Evolutionary conservation across 2,888 invertebrate species (phyloP).

Genomic region (Epinotia bilunana): DNA sequence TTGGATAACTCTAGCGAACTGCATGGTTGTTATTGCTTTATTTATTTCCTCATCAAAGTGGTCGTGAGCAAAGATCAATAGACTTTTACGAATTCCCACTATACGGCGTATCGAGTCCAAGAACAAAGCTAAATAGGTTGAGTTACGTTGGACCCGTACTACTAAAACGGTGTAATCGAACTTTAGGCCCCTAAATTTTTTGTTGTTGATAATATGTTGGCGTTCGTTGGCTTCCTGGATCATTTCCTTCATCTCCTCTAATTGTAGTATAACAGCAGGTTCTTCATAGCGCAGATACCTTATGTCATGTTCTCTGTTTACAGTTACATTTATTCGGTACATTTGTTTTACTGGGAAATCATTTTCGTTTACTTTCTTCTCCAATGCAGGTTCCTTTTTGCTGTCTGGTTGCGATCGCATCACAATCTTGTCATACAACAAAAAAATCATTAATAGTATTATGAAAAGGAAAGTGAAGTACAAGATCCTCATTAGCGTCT

Average conservation of each 20-base stretch:
- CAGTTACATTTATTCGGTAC: neutral
- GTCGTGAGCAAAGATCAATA: slow-evolving; percentile 59
- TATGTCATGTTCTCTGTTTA: neutral
- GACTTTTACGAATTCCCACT: slow-evolving; percentile 52
- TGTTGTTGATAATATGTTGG: slow-evolving; percentile 52
- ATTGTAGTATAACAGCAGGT: neutral
- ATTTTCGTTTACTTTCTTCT: neutral
- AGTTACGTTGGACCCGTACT: slow-evolving; percentile 59
- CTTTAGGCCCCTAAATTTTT: slow-evolving; percentile 39
- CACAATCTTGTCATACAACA: neutral
- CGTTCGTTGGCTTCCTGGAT: slow-evolving; percentile 54
- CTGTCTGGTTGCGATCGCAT: neutral
- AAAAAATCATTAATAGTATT: neutral
- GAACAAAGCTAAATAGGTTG: slow-evolving; percentile 53
- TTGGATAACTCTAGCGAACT: slow-evolving; percentile 57
- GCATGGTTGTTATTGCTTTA: slow-evolving; percentile 44
- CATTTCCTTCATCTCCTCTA: slow-evolving; percentile 47
- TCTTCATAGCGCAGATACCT: neutral
- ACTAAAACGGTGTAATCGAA: slow-evolving; percentile 53
- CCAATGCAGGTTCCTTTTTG: neutral
- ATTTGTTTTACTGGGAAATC: neutral
- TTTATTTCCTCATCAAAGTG: slow-evolving; percentile 50
- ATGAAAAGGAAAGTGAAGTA: neutral
- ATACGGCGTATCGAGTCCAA: slow-evolving; percentile 53
- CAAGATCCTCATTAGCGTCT: neutral